Evolutionary conservation across 1,140 invertebrate species (phyloP), one percentile per base, ranked within the genome.

Genomic region (Lanistes nyassanus): DNA sequence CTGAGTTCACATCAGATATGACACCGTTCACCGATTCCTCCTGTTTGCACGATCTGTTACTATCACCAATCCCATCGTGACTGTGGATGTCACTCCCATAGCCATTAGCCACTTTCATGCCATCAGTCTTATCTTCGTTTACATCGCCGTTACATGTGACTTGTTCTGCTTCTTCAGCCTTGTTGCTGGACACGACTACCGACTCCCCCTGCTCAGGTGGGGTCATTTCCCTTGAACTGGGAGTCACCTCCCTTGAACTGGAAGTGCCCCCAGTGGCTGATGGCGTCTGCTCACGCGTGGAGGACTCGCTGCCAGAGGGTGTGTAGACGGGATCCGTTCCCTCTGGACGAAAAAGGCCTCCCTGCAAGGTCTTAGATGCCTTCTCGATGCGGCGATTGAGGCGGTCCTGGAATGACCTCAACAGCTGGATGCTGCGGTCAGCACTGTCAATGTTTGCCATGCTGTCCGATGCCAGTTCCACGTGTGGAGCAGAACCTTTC

Each of bases 391-490:
- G 53, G 55, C 70, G 70, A 37, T 72, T 72, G 19, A 72, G 70
- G 13, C 70, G 70, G 56, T 72, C 70, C 56, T 72, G 70, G 36
- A 72, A 72, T 29, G 70, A 60, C 16, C 70, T 53, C 16, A 72
- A 56, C 36, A 72, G 70, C 70, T 72, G 70, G n/a, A 72, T 60
- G 70, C 55, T 72, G 55, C 51, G 70, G 70, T 72, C 70, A 36
- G 9, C 42, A 26, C 7, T 42, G 37, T 36, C 36, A 23, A 16
- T 56, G 68, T 56, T 55, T 2, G 31, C 53, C 37, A 62, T 58
- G 36, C n/a, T 42, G 70, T 72, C 70, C 2, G 31, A 60, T 21
- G 56, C 70, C 36, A 72, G 70, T 26, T 72, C 70, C 19, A 72
- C 70, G 36, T 72, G 37, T 5, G 70, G 70, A 0, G n/a, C 70